These are phyloP conservation scores for Seira musarum DNA, from an alignment of 2,888 invertebrate genomes.

Conservation along the genomic window DNA sequence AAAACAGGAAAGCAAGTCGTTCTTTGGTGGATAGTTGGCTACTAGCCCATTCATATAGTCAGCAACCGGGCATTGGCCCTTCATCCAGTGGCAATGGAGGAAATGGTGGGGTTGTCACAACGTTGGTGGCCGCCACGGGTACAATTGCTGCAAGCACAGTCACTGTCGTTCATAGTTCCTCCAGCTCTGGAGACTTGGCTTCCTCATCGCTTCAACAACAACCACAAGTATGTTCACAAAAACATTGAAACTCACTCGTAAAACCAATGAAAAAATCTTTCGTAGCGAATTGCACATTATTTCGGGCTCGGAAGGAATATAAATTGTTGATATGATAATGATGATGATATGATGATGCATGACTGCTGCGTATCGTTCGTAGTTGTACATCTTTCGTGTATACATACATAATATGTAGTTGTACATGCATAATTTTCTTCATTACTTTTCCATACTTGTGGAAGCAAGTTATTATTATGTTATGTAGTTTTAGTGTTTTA, in stretches of 20 bases:
- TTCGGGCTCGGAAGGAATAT: not conserved
- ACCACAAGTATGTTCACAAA: conserved; percentile 60
- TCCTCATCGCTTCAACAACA: conserved; percentile 48
- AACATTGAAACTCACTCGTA: not conserved
- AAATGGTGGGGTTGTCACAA: conserved; percentile 52
- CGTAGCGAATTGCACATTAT: not conserved
- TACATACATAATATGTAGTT: not conserved
- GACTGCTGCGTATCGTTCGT: not conserved
- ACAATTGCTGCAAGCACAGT: conserved; percentile 57
- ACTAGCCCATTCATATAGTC: conserved; percentile 83
- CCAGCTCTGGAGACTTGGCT: conserved; percentile 71
- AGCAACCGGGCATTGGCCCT: conserved; percentile 64
- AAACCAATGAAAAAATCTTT: not conserved
- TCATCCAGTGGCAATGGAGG: conserved; percentile 40
- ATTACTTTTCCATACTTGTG: not conserved
- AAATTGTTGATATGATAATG: not conserved
- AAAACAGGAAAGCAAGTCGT: conserved; percentile 87
- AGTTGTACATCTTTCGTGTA: too few species aligned
- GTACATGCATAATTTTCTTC: conserved; percentile 2
- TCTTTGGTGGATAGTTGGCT: conserved; percentile 96
- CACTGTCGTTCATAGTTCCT: conserved; percentile 68
- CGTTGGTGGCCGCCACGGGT: conserved; percentile 61
- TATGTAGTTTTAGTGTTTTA: not conserved
- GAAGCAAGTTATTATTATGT: too few species aligned
- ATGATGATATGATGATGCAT: conserved; percentile 1